Evolutionary conservation across 2,797 vertebrate species (phyloP).

Genomic region (Malacoraja senta): DNA sequence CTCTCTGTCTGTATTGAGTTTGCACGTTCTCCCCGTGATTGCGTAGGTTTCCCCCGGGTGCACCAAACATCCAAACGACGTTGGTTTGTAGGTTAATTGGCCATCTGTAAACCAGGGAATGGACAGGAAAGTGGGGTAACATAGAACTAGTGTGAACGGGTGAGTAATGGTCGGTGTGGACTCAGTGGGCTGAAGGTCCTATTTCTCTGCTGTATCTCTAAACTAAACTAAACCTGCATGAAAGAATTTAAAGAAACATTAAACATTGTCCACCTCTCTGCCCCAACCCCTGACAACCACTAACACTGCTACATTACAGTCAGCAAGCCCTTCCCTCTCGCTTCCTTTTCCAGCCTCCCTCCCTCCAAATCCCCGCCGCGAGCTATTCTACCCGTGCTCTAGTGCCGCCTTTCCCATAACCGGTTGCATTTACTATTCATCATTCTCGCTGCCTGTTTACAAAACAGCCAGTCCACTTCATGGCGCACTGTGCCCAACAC

Average conservation of each 20-base stretch:
- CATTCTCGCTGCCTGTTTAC: not conserved
- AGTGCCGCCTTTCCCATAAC: not conserved
- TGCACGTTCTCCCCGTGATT: too few relatives aligned
- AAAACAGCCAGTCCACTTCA: not conserved
- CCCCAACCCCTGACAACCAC: not conserved
- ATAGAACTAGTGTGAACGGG: too few relatives aligned
- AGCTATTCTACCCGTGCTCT: not conserved
- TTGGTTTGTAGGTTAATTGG: too few relatives aligned
- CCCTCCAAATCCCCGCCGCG: not conserved
- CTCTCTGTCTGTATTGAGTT: too few relatives aligned
- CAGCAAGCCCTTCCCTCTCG: not conserved
- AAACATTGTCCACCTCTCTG: not conserved
- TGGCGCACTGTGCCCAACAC: not conserved
- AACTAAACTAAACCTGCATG: too few relatives aligned
- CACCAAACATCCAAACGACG: too few relatives aligned
- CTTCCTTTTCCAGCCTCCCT: not conserved
- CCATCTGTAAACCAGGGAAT: too few relatives aligned
- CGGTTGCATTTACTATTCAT: not conserved
- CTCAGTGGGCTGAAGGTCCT: too few relatives aligned
- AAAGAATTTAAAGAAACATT: not conserved
- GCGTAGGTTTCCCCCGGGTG: too few relatives aligned
- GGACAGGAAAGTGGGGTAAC: too few relatives aligned
- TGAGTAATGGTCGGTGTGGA: too few relatives aligned
- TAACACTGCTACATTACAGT: not conserved
- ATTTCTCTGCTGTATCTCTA: too few relatives aligned